Evolutionary conservation across 2,113 vertebrate species (phyloP).

Genomic region (Ovis aries): DNA sequence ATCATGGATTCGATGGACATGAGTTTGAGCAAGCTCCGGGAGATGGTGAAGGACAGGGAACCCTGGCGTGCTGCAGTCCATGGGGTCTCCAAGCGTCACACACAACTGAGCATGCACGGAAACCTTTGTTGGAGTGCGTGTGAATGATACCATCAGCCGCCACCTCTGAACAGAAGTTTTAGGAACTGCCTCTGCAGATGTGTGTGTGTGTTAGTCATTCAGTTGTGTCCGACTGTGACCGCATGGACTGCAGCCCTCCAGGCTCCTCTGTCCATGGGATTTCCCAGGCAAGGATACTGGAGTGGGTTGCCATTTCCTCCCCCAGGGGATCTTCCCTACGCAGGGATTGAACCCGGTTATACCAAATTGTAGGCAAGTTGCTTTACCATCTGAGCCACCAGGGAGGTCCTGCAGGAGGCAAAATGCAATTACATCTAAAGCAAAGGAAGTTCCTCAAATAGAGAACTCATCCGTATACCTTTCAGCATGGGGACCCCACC

Average conservation of each 20-base stretch:
- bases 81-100: neutral
- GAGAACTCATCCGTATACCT: fast-evolving
- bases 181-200: neutral
- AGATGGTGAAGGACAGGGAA: neutral
- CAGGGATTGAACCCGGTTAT: neutral
- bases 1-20: neutral
- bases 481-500: fast-evolving
- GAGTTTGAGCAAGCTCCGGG: neutral
- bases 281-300: neutral
- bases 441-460: fast-evolving
- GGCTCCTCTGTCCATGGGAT: neutral
- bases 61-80: neutral
- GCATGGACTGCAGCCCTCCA: fast-evolving
- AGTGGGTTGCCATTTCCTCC: neutral
- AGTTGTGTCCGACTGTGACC: neutral
- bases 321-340: neutral
- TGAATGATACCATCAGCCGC: neutral
- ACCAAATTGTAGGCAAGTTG: neutral
- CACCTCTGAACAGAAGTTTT: neutral
- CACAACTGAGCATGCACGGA: neutral
- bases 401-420: neutral
- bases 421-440: neutral
- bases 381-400: neutral
- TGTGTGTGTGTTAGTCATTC: neutral
- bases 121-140: fast-evolving